phyloP scores from a whole-genome alignment of 2,113 vertebrate species.

The Dryoscopus gambensis region DNA sequence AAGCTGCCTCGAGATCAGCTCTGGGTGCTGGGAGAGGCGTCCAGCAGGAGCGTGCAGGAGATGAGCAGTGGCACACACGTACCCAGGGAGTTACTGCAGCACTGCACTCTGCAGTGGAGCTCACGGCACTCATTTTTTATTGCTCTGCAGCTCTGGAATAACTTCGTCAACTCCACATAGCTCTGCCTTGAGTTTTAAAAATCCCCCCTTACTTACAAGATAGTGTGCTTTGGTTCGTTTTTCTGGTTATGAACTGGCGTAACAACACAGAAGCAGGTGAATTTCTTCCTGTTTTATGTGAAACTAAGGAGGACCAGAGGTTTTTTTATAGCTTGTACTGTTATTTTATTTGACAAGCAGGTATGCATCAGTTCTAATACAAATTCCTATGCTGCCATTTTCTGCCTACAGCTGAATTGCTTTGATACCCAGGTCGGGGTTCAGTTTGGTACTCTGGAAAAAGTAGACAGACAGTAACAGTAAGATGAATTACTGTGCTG shows the following conservation, averaged over 20 bases:
- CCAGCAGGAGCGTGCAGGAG: background rate
- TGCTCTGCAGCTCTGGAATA: background rate
- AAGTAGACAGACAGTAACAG: background rate
- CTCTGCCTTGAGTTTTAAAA: background rate
- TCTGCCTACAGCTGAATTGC: background rate
- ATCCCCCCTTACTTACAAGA: background rate
- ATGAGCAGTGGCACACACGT: accelerated
- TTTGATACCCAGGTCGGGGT: background rate
- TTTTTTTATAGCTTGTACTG: background rate
- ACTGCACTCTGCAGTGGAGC: background rate
- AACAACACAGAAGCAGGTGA: background rate
- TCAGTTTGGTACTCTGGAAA: background rate
- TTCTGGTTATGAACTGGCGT: background rate
- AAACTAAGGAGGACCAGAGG: background rate
- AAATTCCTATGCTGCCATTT: background rate
- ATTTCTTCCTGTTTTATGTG: background rate
- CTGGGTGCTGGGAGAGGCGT: background rate
- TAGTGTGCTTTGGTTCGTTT: background rate
- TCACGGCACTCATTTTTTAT: background rate
- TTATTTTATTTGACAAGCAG: background rate
- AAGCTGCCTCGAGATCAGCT: background rate
- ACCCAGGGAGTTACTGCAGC: background rate
- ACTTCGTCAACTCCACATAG: background rate
- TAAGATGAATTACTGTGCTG: background rate
- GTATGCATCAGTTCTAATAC: background rate